phyloP scores from a whole-genome alignment of 1,140 invertebrate genomes.

The Ips typographus region DNA sequence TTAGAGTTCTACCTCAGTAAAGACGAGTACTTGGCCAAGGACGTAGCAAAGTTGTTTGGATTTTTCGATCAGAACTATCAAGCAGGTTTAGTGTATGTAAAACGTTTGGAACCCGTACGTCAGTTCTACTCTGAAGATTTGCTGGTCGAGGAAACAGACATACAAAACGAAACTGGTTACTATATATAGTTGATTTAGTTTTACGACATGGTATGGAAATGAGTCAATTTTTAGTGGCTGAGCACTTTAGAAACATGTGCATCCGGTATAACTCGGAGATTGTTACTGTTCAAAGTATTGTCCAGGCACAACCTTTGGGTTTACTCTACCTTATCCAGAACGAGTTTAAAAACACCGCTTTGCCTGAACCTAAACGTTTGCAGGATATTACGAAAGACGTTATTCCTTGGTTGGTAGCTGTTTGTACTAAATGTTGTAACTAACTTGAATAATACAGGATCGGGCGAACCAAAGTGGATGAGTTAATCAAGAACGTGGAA shows the following conservation, averaged over 20 bases:
- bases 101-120: slow-evolving; percentile 66
- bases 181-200: not conserved
- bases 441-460: slow-evolving; percentile 50
- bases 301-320: slow-evolving; percentile 58
- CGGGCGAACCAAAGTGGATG: slow-evolving; percentile 62
- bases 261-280: slow-evolving; percentile 63
- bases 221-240: slow-evolving; percentile 52
- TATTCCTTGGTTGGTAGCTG: slow-evolving; percentile 54
- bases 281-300: slow-evolving; percentile 61
- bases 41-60: slow-evolving; percentile 57
- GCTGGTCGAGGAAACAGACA: slow-evolving; percentile 59
- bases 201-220: not conserved
- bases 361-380: slow-evolving; percentile 67
- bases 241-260: slow-evolving; percentile 61
- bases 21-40: slow-evolving; percentile 60
- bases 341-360: slow-evolving; percentile 69
- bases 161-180: slow-evolving; percentile 47
- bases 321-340: slow-evolving; percentile 67
- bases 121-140: slow-evolving; percentile 71
- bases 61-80: slow-evolving; percentile 63
- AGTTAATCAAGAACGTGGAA: slow-evolving; percentile 60
- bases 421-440: slow-evolving; percentile 12
- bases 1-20: slow-evolving; percentile 64
- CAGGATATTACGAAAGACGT: slow-evolving; percentile 62
- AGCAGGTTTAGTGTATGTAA: slow-evolving; percentile 62